Evolutionary conservation across 2,888 invertebrate species (phyloP).

Genomic region (Galerucella pusilla): DNA sequence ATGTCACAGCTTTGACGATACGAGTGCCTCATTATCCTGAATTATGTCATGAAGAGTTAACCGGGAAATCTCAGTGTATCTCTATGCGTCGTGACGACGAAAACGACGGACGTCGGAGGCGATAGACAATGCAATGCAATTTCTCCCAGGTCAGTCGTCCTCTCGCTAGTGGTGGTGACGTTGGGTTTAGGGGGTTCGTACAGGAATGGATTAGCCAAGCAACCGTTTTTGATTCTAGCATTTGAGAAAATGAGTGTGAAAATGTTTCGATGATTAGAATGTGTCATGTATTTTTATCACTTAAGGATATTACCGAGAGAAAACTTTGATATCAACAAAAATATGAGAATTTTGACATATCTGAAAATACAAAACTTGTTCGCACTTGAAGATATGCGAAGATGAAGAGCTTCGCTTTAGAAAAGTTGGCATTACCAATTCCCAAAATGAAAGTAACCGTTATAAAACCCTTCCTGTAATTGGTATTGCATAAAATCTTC

Average conservation of each 20-base stretch:
- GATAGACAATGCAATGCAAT: conserved; percentile 49
- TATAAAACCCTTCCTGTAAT: too few relatives aligned
- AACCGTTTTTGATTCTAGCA: background rate
- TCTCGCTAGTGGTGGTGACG: conserved; percentile 25
- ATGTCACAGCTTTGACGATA: too few relatives aligned
- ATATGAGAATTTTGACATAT: too few relatives aligned
- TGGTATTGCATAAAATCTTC: too few relatives aligned
- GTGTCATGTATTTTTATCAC: too few relatives aligned
- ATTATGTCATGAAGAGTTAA: background rate
- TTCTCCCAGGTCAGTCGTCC: conserved; percentile 55
- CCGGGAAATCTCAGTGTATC: conserved; percentile 7
- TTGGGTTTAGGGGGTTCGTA: conserved; percentile 3
- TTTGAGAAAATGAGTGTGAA: background rate
- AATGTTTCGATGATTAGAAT: background rate
- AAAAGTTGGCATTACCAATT: too few relatives aligned
- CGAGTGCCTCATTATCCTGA: background rate
- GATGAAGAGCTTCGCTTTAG: too few relatives aligned
- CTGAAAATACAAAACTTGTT: too few relatives aligned
- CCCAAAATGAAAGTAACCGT: too few relatives aligned
- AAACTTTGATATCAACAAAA: too few relatives aligned
- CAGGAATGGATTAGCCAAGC: background rate
- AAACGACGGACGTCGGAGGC: conserved; percentile 17
- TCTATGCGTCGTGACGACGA: conserved; percentile 18
- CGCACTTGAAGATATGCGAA: too few relatives aligned
- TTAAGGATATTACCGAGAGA: too few relatives aligned